Percentiles rank a stretch among this genome's conserved stretches.
phyloP scores from a whole-genome alignment of 2,888 invertebrate species.

The Vesta saturnalis region DNA sequence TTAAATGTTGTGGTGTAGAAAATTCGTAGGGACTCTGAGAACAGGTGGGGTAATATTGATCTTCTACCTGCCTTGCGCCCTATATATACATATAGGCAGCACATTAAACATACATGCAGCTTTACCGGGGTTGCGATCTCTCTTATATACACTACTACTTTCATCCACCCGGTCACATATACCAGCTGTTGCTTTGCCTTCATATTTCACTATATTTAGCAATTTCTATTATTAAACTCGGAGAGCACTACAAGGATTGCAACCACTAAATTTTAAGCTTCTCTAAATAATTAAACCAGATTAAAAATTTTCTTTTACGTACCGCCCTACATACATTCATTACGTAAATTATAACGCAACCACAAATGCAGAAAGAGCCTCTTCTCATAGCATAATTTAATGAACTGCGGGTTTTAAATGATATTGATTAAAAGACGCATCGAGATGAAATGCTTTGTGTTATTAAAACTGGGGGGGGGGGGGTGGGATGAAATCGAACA shows the following conservation, averaged over 20 bases:
- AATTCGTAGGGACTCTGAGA: conserved; percentile 28
- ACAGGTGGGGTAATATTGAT: conserved; percentile 45
- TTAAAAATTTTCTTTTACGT: neutral
- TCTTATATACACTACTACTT: conserved; percentile 23
- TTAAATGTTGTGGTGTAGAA: conserved; percentile 32
- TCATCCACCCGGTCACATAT: conserved; percentile 8
- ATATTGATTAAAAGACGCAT: too few relatives aligned
- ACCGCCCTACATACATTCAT: neutral
- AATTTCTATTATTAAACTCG: neutral
- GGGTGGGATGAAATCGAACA: neutral
- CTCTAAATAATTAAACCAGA: too few relatives aligned
- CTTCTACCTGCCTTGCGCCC: conserved; percentile 48
- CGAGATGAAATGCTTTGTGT: too few relatives aligned
- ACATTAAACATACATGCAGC: conserved; percentile 47
- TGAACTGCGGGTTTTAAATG: too few relatives aligned
- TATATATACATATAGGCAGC: conserved; percentile 40
- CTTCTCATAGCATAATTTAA: neutral
- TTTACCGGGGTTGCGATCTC: conserved; percentile 31
- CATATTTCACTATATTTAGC: neutral
- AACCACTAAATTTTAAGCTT: too few relatives aligned
- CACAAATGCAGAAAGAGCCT: neutral
- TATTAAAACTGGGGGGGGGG: too few relatives aligned
- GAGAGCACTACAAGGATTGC: neutral
- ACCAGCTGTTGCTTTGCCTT: conserved; percentile 32
- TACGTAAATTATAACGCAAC: neutral